Conservation (phyloP, 2,888 invertebrate species). For the Spilosoma lubricipeda region DNA sequence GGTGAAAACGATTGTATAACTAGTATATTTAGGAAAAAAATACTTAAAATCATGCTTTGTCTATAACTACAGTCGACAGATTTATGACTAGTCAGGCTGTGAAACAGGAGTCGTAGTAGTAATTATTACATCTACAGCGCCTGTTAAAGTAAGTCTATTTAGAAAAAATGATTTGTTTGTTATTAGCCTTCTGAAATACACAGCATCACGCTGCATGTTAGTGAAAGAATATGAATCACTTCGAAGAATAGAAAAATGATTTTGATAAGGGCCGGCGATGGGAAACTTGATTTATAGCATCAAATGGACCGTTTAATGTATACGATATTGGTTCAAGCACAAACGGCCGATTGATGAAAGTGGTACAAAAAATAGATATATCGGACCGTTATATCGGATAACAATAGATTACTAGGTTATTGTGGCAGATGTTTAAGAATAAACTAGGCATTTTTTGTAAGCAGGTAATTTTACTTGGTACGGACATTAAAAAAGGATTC, state of each 20-base stretch:
- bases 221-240: slow-evolving; percentile 27
- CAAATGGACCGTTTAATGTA: slow-evolving; percentile 47
- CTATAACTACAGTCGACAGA: neutral
- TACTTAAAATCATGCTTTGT: too few species aligned
- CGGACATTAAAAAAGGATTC: neutral
- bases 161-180: neutral
- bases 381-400: neutral
- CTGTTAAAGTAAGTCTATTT: too few species aligned
- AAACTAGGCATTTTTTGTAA: neutral
- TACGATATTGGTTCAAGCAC: slow-evolving; percentile 30
- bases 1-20: too few species aligned
- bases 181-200: neutral
- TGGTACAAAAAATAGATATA: slow-evolving; percentile 9
- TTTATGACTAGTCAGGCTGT: neutral
- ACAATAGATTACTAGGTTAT: neutral
- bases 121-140: too few species aligned
- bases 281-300: slow-evolving; percentile 47
- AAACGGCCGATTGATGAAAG: slow-evolving; percentile 23
- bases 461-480: neutral
- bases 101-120: neutral
- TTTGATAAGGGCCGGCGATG: slow-evolving; percentile 37
- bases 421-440: neutral
- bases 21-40: too few species aligned
- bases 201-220: neutral
- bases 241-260: slow-evolving; percentile 36